These are phyloP conservation scores for Ginglymostoma cirratum DNA, from an alignment of 2,113 vertebrate species.

Conservation along the genomic window DNA sequence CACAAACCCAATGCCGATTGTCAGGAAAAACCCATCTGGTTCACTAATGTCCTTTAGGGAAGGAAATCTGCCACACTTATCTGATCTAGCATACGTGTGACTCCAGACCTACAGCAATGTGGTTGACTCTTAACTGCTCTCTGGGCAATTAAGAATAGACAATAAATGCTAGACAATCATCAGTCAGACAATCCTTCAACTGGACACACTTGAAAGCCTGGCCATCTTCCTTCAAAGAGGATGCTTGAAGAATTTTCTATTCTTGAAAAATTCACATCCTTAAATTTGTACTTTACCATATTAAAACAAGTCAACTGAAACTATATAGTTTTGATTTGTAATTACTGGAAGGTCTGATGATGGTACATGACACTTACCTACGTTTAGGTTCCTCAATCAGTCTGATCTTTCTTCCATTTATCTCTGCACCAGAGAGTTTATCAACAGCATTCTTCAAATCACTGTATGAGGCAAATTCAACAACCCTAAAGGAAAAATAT, in stretches of 20 bases:
- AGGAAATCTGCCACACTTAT: no score
- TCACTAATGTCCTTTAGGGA: no score
- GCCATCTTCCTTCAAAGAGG: neutral
- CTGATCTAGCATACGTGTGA: no score
- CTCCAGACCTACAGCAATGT: no score
- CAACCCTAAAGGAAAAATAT: constrained; percentile 62
- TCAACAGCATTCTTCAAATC: constrained; percentile 95
- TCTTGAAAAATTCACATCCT: neutral
- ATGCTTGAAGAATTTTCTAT: neutral
- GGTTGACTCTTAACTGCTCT: no score
- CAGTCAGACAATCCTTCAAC: neutral
- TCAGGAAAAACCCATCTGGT: no score
- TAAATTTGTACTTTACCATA: neutral
- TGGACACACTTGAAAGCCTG: neutral
- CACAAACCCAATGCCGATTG: no score
- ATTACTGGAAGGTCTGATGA: neutral
- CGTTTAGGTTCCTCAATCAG: constrained; percentile 86
- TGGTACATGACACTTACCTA: constrained; percentile 58
- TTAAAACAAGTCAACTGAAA: neutral
- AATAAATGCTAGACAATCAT: neutral
- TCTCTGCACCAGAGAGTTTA: constrained; percentile 93
- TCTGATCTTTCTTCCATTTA: constrained; percentile 95
- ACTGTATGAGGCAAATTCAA: constrained; percentile 92
- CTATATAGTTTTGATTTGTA: neutral
- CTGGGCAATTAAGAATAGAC: no score